These are phyloP conservation scores for Holacanthella duospinosa DNA, from an alignment of 2,888 invertebrate species.

Conservation along the genomic window DNA sequence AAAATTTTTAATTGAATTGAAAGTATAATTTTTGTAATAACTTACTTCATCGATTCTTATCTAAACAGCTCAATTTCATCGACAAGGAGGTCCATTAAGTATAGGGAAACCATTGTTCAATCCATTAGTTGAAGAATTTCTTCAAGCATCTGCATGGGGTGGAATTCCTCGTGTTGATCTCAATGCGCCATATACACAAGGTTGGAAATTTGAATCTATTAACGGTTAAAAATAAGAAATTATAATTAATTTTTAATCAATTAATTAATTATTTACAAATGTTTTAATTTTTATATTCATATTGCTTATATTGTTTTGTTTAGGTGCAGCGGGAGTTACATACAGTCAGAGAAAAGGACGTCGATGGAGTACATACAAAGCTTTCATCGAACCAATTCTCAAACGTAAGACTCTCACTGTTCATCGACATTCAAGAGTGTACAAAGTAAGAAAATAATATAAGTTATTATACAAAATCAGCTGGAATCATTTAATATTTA, in stretches of 20 bases:
- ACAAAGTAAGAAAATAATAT: slow-evolving; percentile 26
- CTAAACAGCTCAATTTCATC: slow-evolving; percentile 28
- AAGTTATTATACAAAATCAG: too few relatives aligned
- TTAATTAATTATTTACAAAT: background rate
- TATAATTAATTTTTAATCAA: too few relatives aligned
- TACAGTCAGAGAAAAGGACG: slow-evolving; percentile 32
- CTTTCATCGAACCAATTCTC: slow-evolving; percentile 31
- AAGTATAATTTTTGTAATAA: background rate
- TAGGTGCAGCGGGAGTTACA: slow-evolving; percentile 34
- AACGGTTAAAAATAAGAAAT: too few relatives aligned
- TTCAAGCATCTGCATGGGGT: slow-evolving; percentile 34
- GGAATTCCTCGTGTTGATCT: slow-evolving; percentile 35
- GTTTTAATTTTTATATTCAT: background rate
- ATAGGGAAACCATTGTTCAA: slow-evolving; percentile 31
- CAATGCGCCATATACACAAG: slow-evolving; percentile 33
- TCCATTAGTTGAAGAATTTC: slow-evolving; percentile 35
- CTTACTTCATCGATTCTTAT: background rate
- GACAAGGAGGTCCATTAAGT: slow-evolving; percentile 27
- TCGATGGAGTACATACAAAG: slow-evolving; percentile 31
- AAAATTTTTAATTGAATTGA: too few relatives aligned
- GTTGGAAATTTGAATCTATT: slow-evolving; percentile 13
- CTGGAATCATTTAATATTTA: background rate
- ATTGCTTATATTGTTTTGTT: slow-evolving; percentile 1
- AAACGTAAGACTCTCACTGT: slow-evolving; percentile 28
- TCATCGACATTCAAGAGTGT: slow-evolving; percentile 30